Conservation (phyloP, 64 coral and sea anemone species). For the Stichodactyla helianthus region DNA sequence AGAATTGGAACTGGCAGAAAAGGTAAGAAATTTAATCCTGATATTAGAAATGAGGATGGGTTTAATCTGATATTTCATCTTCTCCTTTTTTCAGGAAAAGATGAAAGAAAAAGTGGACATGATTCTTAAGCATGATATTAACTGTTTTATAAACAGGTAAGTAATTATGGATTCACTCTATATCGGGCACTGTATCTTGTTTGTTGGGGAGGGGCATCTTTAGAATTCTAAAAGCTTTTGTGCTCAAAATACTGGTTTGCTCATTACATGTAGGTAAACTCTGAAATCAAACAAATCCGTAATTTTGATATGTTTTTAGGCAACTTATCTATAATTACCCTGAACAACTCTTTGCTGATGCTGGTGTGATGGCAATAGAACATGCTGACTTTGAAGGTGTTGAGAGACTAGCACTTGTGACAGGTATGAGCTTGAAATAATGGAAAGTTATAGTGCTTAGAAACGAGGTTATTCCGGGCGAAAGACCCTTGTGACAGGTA, state of each 20-base stretch:
- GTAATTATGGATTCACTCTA: background rate
- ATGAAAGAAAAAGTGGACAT: slow-evolving; percentile 99
- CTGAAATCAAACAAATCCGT: background rate
- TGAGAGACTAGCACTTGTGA: slow-evolving; percentile 79
- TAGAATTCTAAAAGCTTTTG: too few species aligned
- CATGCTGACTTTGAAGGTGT: slow-evolving; percentile 99
- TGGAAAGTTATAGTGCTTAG: too few species aligned
- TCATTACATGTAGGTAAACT: too few species aligned
- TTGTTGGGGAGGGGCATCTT: too few species aligned
- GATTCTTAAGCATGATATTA: slow-evolving; percentile 97
- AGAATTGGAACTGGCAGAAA: slow-evolving; percentile 95
- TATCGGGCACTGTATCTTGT: too few species aligned
- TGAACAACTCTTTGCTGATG: slow-evolving; percentile 98
- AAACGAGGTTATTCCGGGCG: too few species aligned
- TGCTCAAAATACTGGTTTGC: too few species aligned
- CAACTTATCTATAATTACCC: slow-evolving; percentile 99
- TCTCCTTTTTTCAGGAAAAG: slow-evolving; percentile 61
- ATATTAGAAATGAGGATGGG: too few species aligned
- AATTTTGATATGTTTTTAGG: slow-evolving; percentile 22
- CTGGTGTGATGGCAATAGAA: slow-evolving; percentile 97
- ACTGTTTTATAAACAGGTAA: slow-evolving; percentile 97
- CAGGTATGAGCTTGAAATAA: too few species aligned
- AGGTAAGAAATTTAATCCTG: slow-evolving; percentile 36
- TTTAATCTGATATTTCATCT: background rate
- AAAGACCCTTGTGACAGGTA: slow-evolving; percentile 39